These are phyloP conservation scores for Ophion slaviceki DNA, from an alignment of 2,888 invertebrate species.

Conservation along the genomic window DNA sequence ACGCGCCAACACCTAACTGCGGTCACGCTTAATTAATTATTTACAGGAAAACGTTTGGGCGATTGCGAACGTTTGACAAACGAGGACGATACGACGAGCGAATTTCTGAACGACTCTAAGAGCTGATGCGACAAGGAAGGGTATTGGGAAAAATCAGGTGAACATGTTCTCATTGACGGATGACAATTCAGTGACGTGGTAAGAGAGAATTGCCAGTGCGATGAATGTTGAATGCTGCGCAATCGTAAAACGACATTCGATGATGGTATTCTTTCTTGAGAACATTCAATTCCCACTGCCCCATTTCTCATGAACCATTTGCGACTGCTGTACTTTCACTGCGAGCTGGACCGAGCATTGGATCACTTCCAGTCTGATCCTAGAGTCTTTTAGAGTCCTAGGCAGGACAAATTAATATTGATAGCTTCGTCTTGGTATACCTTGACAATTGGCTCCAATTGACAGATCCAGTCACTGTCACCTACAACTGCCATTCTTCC, in stretches of 20 bases:
- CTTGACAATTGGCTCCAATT: no score
- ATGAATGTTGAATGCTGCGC: neutral
- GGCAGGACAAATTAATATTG: no score
- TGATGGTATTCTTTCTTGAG: neutral
- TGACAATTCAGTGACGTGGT: neutral
- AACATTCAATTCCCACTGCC: neutral
- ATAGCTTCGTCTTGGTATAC: no score
- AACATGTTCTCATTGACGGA: neutral
- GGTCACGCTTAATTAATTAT: conserved; percentile 53
- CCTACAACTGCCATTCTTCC: no score
- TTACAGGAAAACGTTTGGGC: conserved; percentile 36
- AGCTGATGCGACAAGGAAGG: neutral
- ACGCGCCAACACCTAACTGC: conserved; percentile 31
- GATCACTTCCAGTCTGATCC: neutral
- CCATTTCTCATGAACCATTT: neutral
- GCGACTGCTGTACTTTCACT: neutral
- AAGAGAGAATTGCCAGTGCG: neutral
- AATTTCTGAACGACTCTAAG: neutral
- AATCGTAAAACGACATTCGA: neutral
- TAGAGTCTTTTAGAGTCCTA: neutral
- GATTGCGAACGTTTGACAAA: conserved; percentile 8
- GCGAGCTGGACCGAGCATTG: neutral
- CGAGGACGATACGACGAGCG: neutral
- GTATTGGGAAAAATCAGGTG: neutral
- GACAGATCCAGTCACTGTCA: no score